Evolutionary conservation across 2,113 vertebrate species (phyloP), one percentile per base, ranked within the genome.

Genomic region (Zosterops japonicus): DNA sequence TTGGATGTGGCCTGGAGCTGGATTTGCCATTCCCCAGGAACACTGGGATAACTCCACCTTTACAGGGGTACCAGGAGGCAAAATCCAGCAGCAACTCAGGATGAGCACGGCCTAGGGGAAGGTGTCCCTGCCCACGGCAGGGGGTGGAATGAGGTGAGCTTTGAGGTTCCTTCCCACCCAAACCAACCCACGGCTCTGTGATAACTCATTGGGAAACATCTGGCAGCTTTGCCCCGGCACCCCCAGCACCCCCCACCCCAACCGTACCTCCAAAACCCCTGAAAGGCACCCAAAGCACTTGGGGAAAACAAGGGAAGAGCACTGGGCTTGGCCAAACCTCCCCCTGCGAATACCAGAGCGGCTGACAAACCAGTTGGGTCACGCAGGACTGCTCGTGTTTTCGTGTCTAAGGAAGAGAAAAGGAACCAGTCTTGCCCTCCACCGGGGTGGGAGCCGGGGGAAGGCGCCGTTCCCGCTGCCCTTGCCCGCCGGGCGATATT

Each of bases 221-320:
- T 12, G 5, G 2, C n/a, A 29, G 77, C 67, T 57, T 18, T 35
- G 17, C 16, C 47, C 79, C 0, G 0, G 59, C 69, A 23, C 28
- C 47, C 39, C 31, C 31, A 3, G 46, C 50, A 25, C 46, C 44
- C 28, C 47, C 3, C 1, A 4, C 44, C 85, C 29, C 25, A 0
- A 14, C 0, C 35, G 52, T n/a, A 18, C 3, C 47, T 10, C 79
- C 20, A 0, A 6, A 52, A 17, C 19, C 2, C 17, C 41, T 1
- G 1, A 56, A 39, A 0, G 6, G 1, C 0, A 27, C 65, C 47
- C 68, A 25, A 63, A 94, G 2, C 25, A 0, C 80, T 25, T 0
- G 33, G 50, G 57, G 33, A 33, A 60, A 90, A 11, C 8, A 8
- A 8, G 21, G n/a, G 39, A 5, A 50, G 49, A 90, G 5, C 56